Percentiles rank a stretch among this genome's conserved stretches.
Evolutionary conservation across 2,888 invertebrate species (phyloP).

Genomic region (Diogma glabrata): DNA sequence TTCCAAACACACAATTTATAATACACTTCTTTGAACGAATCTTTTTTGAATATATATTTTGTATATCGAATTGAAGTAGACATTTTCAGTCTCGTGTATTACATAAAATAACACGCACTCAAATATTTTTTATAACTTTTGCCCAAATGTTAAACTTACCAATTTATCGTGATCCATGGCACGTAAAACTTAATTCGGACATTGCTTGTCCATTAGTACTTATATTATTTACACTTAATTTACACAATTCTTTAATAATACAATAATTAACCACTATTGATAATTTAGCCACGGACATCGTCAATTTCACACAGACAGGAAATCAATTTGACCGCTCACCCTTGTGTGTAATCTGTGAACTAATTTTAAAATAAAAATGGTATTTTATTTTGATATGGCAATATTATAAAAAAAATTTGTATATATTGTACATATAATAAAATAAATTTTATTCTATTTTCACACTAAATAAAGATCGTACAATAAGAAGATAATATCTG

Average conservation of each 20-base stretch:
- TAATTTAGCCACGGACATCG: conserved; percentile 12
- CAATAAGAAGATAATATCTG: too few species aligned
- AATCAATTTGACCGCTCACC: neutral
- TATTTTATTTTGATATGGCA: neutral
- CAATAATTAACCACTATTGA: neutral
- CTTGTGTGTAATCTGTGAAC: neutral
- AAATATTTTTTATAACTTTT: conserved; percentile 39
- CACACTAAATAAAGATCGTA: too few species aligned
- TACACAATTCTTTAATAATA: conserved; percentile 10
- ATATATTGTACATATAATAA: too few species aligned
- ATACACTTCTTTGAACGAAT: too few species aligned
- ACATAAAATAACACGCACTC: conserved; percentile 48
- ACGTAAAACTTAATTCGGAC: conserved; percentile 43
- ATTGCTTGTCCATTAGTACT: conserved; percentile 40
- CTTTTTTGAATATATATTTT: too few species aligned
- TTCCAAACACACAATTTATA: too few species aligned
- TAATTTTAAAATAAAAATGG: neutral
- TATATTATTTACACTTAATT: conserved; percentile 14
- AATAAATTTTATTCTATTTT: too few species aligned
- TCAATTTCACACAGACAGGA: conserved; percentile 10
- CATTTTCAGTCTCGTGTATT: conserved; percentile 21
- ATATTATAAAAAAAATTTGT: too few species aligned
- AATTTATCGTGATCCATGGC: conserved; percentile 50
- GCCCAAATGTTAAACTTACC: conserved; percentile 38
- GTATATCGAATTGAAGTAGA: too few species aligned